Conservation (phyloP, 1,140 invertebrate genomes). For the Drosophila sulfurigaster region DNA sequence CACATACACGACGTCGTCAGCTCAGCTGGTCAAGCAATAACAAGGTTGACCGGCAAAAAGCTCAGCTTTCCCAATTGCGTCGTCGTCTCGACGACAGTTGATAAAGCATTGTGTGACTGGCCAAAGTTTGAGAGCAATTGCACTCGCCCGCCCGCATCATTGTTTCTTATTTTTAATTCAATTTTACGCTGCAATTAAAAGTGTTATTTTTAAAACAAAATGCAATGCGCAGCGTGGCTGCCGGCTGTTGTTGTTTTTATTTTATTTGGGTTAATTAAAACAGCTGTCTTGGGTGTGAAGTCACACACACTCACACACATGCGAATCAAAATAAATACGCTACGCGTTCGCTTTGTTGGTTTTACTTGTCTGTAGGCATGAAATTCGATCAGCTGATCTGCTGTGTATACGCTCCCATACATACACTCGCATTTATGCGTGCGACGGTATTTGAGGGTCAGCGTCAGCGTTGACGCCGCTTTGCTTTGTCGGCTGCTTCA, state of each 20-base stretch:
- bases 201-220: slow-evolving; percentile 43
- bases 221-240: slow-evolving; percentile 10
- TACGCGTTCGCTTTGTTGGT: slow-evolving; percentile 22
- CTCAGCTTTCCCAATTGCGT: slow-evolving; percentile 76
- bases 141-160: slow-evolving; percentile 29
- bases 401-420: slow-evolving; percentile 8
- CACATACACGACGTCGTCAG: slow-evolving; percentile 5
- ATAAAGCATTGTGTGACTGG: slow-evolving; percentile 8
- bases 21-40: slow-evolving; percentile 76
- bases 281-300: slow-evolving; percentile 70
- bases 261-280: slow-evolving; percentile 79
- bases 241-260: slow-evolving; percentile 32
- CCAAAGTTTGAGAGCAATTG: slow-evolving; percentile 38
- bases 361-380: slow-evolving; percentile 57
- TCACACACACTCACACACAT: slow-evolving; percentile 38
- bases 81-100: slow-evolving; percentile 48
- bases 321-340: slow-evolving; percentile 65
- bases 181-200: slow-evolving; percentile 47
- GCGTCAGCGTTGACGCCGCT: slow-evolving; percentile 41
- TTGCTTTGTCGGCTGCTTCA: slow-evolving; percentile 12
- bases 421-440: slow-evolving; percentile 1
- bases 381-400: slow-evolving; percentile 79
- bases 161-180: slow-evolving; percentile 29
- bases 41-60: slow-evolving; percentile 71
- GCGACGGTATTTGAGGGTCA: slow-evolving; percentile 57